Percentiles rank a stretch among this genome's conserved stretches.
phyloP scores from a whole-genome alignment of 2,113 vertebrate species.

The Ivindomyrus marchei region DNA sequence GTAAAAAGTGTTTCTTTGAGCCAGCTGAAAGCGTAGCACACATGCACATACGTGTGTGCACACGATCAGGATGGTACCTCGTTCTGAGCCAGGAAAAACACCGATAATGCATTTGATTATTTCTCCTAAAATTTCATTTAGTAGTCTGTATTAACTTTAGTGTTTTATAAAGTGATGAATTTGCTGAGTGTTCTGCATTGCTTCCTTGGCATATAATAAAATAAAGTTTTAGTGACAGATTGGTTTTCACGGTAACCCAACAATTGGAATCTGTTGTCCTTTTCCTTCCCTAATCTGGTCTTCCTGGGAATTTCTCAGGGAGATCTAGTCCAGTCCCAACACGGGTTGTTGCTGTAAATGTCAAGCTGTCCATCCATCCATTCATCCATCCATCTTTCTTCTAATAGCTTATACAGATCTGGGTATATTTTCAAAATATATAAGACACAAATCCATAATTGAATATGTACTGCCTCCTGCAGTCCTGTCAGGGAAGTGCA shows the following conservation, averaged over 20 bases:
- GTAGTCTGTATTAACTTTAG: not conserved
- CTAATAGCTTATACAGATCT: no score
- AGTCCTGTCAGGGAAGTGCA: not conserved
- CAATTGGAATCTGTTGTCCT: not conserved
- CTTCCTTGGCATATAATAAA: not conserved
- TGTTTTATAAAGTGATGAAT: not conserved
- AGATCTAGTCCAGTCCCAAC: not conserved
- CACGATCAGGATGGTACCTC: not conserved
- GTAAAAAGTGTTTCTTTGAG: no score
- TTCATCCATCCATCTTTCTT: not conserved
- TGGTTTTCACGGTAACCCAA: not conserved
- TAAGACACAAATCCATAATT: no score
- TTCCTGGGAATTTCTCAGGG: not conserved
- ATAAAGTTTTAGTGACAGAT: not conserved
- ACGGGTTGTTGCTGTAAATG: not conserved
- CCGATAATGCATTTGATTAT: no score
- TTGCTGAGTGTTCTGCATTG: not conserved
- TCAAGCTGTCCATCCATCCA: not conserved
- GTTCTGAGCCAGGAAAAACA: not conserved
- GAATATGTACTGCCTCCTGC: no score
- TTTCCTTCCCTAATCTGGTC: not conserved
- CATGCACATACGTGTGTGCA: no score
- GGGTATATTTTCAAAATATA: no score
- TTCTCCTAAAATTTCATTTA: no score
- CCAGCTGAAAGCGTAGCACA: no score